A percentile compares a stretch with the other conserved stretches of the same genome.
Conservation (phyloP, 1,140 invertebrate species). For the Holcopasites calliopsidis region DNA sequence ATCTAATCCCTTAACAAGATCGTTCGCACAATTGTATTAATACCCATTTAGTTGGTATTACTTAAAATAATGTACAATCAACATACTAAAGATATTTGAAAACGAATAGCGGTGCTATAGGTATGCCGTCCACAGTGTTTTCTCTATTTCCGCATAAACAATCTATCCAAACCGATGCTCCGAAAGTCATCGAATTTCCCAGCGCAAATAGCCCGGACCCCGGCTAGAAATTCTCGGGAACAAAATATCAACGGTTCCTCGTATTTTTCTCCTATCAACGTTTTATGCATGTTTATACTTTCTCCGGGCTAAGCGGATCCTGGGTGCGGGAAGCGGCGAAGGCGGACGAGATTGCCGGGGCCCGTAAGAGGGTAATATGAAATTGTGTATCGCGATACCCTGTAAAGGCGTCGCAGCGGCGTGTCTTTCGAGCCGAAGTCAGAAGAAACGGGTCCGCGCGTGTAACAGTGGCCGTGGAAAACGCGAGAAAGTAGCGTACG, state of each 20-base stretch:
- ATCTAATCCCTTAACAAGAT: too few relatives aligned
- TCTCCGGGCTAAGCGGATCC: not conserved
- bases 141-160: too few relatives aligned
- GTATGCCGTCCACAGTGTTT: too few relatives aligned
- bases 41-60: too few relatives aligned
- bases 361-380: conserved; percentile 26
- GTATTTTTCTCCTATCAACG: conserved; percentile 26
- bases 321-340: too few relatives aligned
- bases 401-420: conserved; percentile 24
- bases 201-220: too few relatives aligned
- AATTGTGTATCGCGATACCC: conserved; percentile 35
- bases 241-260: not conserved
- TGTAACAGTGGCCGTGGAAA: conserved; percentile 2
- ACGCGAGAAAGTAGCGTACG: conserved; percentile 32
- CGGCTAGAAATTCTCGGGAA: not conserved
- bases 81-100: too few relatives aligned
- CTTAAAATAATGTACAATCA: too few relatives aligned
- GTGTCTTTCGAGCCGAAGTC: conserved; percentile 2
- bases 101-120: too few relatives aligned
- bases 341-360: not conserved
- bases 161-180: too few relatives aligned
- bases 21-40: too few relatives aligned
- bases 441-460: conserved; percentile 16
- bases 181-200: too few relatives aligned
- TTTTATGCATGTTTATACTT: conserved; percentile 32